These are phyloP conservation scores for Mormyrops attenuatus DNA, from an alignment of 2,797 vertebrate species.

Conservation along the genomic window DNA sequence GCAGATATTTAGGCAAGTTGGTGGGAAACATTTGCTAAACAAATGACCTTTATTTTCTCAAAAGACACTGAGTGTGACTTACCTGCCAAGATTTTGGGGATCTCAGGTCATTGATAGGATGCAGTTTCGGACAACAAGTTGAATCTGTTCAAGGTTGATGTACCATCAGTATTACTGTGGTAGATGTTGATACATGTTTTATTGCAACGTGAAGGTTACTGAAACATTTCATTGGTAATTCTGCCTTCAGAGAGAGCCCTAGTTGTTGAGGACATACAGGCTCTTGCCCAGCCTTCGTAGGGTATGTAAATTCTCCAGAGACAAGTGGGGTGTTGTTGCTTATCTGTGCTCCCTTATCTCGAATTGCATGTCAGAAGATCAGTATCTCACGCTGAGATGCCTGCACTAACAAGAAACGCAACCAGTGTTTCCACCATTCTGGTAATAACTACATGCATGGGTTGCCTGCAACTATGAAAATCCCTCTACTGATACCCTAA, in stretches of 20 bases:
- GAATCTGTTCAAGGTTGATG: not conserved
- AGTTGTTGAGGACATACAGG: not conserved
- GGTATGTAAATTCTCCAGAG: not conserved
- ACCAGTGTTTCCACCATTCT: not conserved
- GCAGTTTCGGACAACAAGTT: not conserved
- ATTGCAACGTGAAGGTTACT: not conserved
- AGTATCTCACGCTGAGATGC: not conserved
- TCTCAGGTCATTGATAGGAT: not conserved
- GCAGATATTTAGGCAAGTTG: not conserved
- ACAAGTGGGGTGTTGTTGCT: not conserved
- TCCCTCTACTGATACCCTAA: not conserved
- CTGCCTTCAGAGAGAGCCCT: not conserved
- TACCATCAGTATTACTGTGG: not conserved
- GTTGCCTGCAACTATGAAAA: not conserved
- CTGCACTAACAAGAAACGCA: not conserved
- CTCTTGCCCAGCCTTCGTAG: not conserved
- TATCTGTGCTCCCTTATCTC: not conserved
- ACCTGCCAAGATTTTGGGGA: not conserved
- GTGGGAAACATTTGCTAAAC: not conserved
- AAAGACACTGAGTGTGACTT: not conserved
- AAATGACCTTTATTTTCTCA: not conserved
- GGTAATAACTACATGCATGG: not conserved
- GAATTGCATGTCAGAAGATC: not conserved
- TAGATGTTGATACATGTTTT: not conserved
- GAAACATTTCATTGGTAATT: not conserved